A percentile compares a stretch with the other conserved stretches of the same genome.
Conservation (phyloP, 2,797 vertebrate species). For the Distichodus sexfasciatus region DNA sequence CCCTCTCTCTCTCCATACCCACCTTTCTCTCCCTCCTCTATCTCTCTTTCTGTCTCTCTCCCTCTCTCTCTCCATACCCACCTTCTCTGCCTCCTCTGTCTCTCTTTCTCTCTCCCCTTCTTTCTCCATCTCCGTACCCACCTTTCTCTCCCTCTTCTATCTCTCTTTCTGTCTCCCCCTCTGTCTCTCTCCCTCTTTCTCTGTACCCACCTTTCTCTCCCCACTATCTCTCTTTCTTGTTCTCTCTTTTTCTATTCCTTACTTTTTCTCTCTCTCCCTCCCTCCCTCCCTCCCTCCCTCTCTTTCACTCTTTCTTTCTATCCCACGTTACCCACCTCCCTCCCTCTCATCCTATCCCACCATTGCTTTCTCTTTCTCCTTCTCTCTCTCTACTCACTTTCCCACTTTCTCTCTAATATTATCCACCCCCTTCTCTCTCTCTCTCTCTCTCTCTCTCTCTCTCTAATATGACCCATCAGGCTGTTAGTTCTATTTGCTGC, state of each 20-base stretch:
- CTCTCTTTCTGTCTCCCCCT: too few relatives aligned
- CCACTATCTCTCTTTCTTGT: slow-evolving; percentile 30
- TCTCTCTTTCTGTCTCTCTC: too few relatives aligned
- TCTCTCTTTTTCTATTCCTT: slow-evolving; percentile 42
- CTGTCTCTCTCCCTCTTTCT: too few relatives aligned
- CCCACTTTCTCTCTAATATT: too few relatives aligned
- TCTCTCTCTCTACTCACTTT: slow-evolving; percentile 30
- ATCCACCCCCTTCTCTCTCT: neutral
- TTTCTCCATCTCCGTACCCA: too few relatives aligned
- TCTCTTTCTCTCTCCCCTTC: too few relatives aligned
- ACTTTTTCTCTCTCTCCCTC: neutral
- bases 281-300: neutral
- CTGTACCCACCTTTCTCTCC: slow-evolving; percentile 49
- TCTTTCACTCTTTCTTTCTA: slow-evolving; percentile 4
- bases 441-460: slow-evolving; percentile 10
- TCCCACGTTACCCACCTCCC: too few relatives aligned
- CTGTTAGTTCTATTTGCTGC: slow-evolving; percentile 54
- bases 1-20: too few relatives aligned
- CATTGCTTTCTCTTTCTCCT: neutral
- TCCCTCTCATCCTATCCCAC: slow-evolving; percentile 15
- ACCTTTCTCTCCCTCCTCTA: too few relatives aligned
- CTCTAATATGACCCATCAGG: slow-evolving; percentile 59
- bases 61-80: too few relatives aligned
- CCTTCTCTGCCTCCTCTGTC: too few relatives aligned
- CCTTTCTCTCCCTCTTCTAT: too few relatives aligned